phyloP scores from a whole-genome alignment of 2,797 vertebrate genomes.

The Spatula clypeata region DNA sequence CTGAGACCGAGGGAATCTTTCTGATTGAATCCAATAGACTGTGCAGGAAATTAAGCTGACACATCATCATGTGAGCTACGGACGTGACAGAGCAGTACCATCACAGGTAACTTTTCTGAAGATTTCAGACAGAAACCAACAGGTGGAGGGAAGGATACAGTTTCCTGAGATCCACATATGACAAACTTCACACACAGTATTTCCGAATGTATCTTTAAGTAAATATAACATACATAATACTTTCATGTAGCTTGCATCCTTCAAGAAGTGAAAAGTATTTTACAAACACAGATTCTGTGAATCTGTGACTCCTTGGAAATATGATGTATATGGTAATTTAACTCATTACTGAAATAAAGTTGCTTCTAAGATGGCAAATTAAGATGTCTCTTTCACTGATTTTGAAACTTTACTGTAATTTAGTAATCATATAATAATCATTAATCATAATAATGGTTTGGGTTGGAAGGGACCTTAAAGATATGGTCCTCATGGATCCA shows the following conservation, averaged over 20 bases:
- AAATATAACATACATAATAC: background rate
- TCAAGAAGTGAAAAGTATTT: background rate
- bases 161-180: background rate
- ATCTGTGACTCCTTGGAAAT: background rate
- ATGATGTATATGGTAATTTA: rapidly evolving
- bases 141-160: background rate
- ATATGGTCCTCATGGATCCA: too few species aligned
- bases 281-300: background rate
- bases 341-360: background rate
- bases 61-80: background rate
- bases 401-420: background rate
- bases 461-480: too few species aligned
- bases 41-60: background rate
- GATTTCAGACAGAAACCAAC: background rate
- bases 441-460: too few species aligned
- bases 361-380: background rate
- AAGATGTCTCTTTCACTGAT: background rate
- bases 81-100: background rate
- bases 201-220: background rate
- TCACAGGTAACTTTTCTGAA: background rate
- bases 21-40: background rate
- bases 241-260: background rate
- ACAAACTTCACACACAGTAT: background rate
- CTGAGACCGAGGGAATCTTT: background rate
- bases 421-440: background rate